Evolutionary conservation across 2,797 vertebrate genomes (phyloP).

Genomic region (Chaetophractus vellerosus): DNA sequence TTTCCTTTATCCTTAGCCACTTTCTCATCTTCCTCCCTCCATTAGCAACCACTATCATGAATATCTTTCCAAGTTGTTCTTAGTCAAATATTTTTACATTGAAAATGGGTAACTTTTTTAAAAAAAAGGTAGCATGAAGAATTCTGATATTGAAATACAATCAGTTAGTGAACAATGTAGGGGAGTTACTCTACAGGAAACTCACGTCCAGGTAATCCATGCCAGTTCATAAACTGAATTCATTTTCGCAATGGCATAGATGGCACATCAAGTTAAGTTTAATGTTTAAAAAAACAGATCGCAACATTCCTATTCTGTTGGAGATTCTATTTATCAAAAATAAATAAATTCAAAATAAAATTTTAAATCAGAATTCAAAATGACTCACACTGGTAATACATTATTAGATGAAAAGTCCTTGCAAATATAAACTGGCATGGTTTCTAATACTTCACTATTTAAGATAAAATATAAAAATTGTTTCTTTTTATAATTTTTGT

Average conservation of each 20-base stretch:
- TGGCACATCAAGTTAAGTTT: not conserved
- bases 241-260: not conserved
- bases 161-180: not conserved
- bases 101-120: not conserved
- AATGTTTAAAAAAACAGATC: not conserved
- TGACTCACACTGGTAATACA: not conserved
- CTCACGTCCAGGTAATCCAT: not conserved
- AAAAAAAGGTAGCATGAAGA: not conserved
- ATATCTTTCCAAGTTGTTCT: not conserved
- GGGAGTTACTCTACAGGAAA: not conserved
- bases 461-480: not conserved
- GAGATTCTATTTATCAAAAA: constrained; percentile 28
- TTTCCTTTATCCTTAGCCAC: not conserved
- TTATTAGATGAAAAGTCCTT: not conserved
- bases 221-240: not conserved
- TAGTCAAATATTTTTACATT: not conserved
- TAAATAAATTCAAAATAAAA: constrained; percentile 9
- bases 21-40: not conserved
- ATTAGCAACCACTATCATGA: not conserved
- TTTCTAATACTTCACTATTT: constrained; percentile 29
- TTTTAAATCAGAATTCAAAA: constrained; percentile 8
- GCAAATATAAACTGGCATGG: not conserved
- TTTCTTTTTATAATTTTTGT: constrained; percentile 21
- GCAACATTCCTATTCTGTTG: not conserved
- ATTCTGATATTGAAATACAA: not conserved